phyloP scores from a whole-genome alignment of 1,140 invertebrate species.

The Drosophila baimaii region DNA sequence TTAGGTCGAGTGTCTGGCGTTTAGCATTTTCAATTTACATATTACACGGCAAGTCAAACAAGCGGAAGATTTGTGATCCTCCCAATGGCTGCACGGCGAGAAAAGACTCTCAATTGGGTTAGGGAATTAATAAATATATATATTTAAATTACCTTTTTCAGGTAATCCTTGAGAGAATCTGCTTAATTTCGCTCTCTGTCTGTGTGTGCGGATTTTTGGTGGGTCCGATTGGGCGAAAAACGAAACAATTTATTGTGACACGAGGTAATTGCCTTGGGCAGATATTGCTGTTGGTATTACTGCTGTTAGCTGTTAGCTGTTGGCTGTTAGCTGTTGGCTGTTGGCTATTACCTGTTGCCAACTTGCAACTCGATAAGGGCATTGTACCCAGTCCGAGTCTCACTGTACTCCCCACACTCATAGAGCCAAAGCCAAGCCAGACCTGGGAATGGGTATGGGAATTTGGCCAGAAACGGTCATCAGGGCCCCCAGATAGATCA shows the following conservation, averaged over 20 bases:
- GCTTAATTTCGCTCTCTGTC: background rate
- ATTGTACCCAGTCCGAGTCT: conserved; percentile 49
- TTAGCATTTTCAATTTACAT: conserved; percentile 83
- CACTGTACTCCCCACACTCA: conserved; percentile 9
- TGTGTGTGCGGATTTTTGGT: background rate
- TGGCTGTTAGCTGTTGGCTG: conserved; percentile 2
- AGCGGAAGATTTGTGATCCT: conserved; percentile 68
- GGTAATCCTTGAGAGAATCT: background rate
- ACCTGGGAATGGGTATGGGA: conserved; percentile 20
- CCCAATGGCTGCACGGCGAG: conserved; percentile 3
- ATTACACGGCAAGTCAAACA: conserved; percentile 78
- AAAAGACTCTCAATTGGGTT: too few species aligned
- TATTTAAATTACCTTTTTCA: too few species aligned
- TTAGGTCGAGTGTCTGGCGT: conserved; percentile 74
- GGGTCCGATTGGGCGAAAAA: conserved; percentile 37
- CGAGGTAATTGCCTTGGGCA: conserved; percentile 72
- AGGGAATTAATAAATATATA: too few species aligned
- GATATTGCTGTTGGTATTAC: conserved; percentile 45
- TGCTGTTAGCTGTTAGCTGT: background rate
- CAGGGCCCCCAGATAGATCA: conserved; percentile 61
- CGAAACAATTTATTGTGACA: conserved; percentile 81
- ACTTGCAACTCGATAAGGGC: conserved; percentile 52
- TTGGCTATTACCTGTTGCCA: conserved; percentile 26
- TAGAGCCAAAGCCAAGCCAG: conserved; percentile 16
- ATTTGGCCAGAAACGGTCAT: conserved; percentile 51